Conservation (phyloP, 2,888 invertebrate species). For the Diarsia rubi region DNA sequence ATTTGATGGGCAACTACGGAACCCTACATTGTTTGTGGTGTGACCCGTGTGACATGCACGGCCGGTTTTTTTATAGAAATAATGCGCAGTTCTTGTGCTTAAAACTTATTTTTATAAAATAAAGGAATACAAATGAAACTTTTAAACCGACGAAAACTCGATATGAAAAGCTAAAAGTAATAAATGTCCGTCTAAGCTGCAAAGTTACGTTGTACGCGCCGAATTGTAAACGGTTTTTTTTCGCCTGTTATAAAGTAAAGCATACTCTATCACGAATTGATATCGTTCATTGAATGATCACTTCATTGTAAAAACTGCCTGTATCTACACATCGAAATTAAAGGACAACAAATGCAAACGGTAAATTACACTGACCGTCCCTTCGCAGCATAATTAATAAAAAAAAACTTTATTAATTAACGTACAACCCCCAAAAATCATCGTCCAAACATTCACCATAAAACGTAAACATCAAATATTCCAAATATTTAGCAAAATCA, state of each 20-base stretch:
- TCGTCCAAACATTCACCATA: constrained; percentile 10
- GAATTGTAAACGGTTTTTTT: no score
- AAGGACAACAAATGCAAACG: not conserved
- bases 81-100: not conserved
- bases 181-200: no score
- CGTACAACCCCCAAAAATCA: constrained; percentile 10
- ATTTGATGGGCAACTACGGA: no score
- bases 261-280: not conserved
- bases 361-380: not conserved
- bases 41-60: no score
- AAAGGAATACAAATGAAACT: not conserved
- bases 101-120: not conserved
- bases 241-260: not conserved
- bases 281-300: not conserved
- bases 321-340: not conserved
- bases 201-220: no score
- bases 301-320: not conserved
- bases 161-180: not conserved
- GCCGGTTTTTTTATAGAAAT: not conserved
- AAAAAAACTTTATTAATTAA: constrained; percentile 23
- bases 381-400: not conserved
- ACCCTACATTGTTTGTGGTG: no score
- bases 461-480: constrained; percentile 32
- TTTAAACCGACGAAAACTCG: no score
- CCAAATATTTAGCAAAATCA: constrained; percentile 59